A percentile compares a stretch with the other conserved stretches of the same genome.
Evolutionary conservation across 2,113 vertebrate genomes (phyloP).

Genomic region (Oryzias woworae): DNA sequence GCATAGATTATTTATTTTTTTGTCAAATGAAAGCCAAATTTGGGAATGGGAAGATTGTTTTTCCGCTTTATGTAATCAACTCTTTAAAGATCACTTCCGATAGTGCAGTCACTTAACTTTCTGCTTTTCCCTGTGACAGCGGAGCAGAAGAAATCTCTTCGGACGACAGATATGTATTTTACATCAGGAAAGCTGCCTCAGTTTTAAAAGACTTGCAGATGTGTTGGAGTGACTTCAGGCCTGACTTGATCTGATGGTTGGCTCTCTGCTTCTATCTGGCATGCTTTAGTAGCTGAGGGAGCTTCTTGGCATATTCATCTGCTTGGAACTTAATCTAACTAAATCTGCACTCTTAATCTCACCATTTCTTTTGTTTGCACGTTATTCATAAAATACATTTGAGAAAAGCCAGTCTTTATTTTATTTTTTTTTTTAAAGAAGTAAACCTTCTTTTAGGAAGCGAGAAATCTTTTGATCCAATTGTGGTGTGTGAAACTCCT

Average conservation of each 20-base stretch:
- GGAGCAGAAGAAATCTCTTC: constrained; percentile 51
- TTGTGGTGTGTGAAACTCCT: constrained; percentile 18
- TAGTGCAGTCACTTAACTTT: constrained; percentile 47
- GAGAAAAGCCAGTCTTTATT: too few relatives aligned
- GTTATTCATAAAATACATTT: background rate
- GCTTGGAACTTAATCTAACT: constrained; percentile 31
- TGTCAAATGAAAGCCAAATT: too few relatives aligned
- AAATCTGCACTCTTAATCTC: constrained; percentile 14
- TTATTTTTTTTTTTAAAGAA: background rate
- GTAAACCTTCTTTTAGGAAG: constrained; percentile 22
- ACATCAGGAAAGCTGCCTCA: constrained; percentile 48
- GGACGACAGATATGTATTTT: constrained; percentile 57
- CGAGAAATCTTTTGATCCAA: constrained; percentile 21
- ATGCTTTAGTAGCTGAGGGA: constrained; percentile 23
- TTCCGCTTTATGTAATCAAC: background rate
- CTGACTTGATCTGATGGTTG: constrained; percentile 26
- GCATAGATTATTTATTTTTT: too few relatives aligned
- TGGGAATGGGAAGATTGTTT: too few relatives aligned
- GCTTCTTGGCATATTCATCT: constrained; percentile 40
- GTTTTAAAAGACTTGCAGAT: constrained; percentile 57
- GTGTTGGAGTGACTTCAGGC: constrained; percentile 50
- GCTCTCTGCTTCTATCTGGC: constrained; percentile 18
- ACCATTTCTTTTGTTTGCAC: constrained; percentile 34
- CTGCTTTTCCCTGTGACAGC: constrained; percentile 45
- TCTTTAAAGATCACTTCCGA: constrained; percentile 17